Evolutionary conservation across 2,888 invertebrate genomes (phyloP).

Genomic region (Molanna angustata): DNA sequence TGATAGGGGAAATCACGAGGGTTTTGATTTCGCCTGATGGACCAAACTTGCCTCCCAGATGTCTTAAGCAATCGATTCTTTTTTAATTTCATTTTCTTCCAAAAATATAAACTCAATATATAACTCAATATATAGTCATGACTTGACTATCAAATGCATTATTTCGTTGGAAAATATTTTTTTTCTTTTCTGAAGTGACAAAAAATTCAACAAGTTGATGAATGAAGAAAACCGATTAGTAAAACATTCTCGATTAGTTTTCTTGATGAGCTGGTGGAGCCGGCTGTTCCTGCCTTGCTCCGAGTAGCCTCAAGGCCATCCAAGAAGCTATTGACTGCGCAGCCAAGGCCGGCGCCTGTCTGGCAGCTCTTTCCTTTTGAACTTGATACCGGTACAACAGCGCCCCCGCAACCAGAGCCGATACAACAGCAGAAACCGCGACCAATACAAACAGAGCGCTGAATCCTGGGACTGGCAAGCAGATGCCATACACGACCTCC

Average conservation of each 20-base stretch:
- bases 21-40: too few species aligned
- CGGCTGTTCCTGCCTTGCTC: constrained; percentile 38
- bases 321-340: constrained; percentile 68
- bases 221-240: too few species aligned
- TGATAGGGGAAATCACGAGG: too few species aligned
- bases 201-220: too few species aligned
- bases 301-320: constrained; percentile 67
- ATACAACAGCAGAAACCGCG: constrained; percentile 82
- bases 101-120: too few species aligned
- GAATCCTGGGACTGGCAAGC: constrained; percentile 86
- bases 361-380: constrained; percentile 64
- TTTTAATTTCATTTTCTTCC: too few species aligned
- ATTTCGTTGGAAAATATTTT: too few species aligned
- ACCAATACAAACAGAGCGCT: constrained; percentile 85
- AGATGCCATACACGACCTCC: constrained; percentile 89
- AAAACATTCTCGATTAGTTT: constrained; percentile 12
- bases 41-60: too few species aligned
- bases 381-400: constrained; percentile 75
- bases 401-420: constrained; percentile 82
- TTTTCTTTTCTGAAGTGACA: too few species aligned
- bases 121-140: too few species aligned
- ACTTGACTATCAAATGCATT: too few species aligned
- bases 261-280: constrained; percentile 13
- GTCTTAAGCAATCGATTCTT: too few species aligned
- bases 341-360: constrained; percentile 54